A percentile compares a stretch with the other conserved stretches of the same genome.
Conservation (phyloP, 2,888 invertebrate species). For the Tanypteryx hageni region DNA sequence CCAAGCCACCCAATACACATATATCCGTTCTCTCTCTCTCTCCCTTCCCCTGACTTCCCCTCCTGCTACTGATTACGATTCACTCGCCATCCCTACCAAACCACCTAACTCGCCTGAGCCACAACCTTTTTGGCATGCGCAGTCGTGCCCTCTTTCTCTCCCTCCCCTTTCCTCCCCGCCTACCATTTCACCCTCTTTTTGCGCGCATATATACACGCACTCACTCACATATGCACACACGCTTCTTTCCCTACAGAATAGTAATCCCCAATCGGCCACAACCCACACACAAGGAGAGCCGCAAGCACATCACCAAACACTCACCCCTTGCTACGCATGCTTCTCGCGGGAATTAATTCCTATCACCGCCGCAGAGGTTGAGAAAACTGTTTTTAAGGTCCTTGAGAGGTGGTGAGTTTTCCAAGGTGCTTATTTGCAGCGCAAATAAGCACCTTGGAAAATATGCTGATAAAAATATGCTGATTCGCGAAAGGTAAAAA, state of each 20-base stretch:
- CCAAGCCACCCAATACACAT: neutral
- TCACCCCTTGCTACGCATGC: neutral
- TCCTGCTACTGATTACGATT: neutral
- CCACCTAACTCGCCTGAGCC: neutral
- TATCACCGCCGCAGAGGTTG: neutral
- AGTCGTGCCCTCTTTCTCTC: neutral
- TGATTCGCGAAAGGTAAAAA: neutral
- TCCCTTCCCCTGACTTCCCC: neutral
- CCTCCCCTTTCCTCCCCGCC: neutral
- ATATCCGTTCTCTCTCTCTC: neutral
- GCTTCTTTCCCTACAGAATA: too few relatives aligned
- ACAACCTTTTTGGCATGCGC: slow-evolving; percentile 18
- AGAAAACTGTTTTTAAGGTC: neutral
- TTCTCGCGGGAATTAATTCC: neutral
- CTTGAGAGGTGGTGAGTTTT: neutral
- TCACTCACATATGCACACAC: neutral
- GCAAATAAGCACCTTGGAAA: too few relatives aligned
- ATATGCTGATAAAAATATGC: too few relatives aligned
- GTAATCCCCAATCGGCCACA: neutral
- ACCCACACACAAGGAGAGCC: neutral
- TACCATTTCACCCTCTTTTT: neutral
- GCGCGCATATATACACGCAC: neutral
- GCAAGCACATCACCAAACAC: neutral
- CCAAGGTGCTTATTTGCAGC: neutral
- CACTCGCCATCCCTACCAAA: too few relatives aligned